A percentile compares a stretch with the other conserved stretches of the same genome.
Evolutionary conservation across 1,140 invertebrate genomes (phyloP).

Genomic region (Streblospio benedicti): DNA sequence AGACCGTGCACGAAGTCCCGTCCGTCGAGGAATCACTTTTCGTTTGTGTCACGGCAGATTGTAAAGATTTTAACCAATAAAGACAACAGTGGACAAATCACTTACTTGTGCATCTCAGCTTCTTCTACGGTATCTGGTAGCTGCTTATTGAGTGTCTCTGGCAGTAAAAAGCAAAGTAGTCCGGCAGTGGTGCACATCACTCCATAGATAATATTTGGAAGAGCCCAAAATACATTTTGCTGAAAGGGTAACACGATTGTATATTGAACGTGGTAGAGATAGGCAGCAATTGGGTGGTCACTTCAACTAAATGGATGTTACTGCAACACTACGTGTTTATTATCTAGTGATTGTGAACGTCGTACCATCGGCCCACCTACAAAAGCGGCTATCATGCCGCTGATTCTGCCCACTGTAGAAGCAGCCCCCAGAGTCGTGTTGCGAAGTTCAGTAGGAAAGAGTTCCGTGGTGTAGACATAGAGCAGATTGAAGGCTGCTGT

Average conservation of each 20-base stretch:
- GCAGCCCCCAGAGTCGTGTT: conserved; percentile 69
- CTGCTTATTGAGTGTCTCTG: conserved; percentile 12
- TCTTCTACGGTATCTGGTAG: conserved; percentile 12
- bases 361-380: conserved; percentile 10
- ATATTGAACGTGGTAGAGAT: too few relatives aligned
- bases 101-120: too few relatives aligned
- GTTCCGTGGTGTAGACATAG: conserved; percentile 82
- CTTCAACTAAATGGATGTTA: too few relatives aligned
- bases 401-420: conserved; percentile 65
- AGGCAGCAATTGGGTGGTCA: too few relatives aligned
- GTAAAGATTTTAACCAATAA: too few relatives aligned
- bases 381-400: conserved; percentile 61
- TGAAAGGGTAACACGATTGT: too few relatives aligned
- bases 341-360: too few relatives aligned
- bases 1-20: too few relatives aligned
- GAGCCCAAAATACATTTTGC: conserved; percentile 23
- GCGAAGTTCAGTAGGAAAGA: conserved; percentile 58
- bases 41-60: too few relatives aligned
- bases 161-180: conserved; percentile 3
- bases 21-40: too few relatives aligned
- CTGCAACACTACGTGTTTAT: too few relatives aligned
- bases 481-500: conserved; percentile 74
- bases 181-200: conserved; percentile 5
- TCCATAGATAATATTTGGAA: conserved; percentile 11
- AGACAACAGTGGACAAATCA: too few relatives aligned